Evolutionary conservation across 2,888 invertebrate species (phyloP).

Genomic region (Hipparchia sbordonii): DNA sequence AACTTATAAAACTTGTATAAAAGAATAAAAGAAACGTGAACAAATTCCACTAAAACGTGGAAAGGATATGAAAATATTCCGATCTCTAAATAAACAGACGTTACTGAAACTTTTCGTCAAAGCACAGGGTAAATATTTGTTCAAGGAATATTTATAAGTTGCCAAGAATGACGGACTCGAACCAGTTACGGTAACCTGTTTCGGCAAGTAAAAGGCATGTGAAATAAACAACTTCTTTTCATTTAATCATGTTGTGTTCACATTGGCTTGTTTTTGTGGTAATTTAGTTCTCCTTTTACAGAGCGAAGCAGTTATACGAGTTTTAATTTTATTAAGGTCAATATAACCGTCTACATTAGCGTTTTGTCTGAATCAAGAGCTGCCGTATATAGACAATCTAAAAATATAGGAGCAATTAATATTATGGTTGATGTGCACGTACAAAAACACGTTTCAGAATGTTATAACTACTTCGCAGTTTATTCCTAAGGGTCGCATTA

Average conservation of each 20-base stretch:
- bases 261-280: slow-evolving; percentile 19
- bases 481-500: slow-evolving; percentile 31
- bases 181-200: slow-evolving; percentile 66
- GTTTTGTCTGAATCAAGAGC: slow-evolving; percentile 10
- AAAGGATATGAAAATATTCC: slow-evolving; percentile 20
- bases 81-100: slow-evolving; percentile 24
- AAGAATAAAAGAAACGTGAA: slow-evolving; percentile 1
- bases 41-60: background rate
- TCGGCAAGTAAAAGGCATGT: slow-evolving; percentile 60
- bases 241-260: slow-evolving; percentile 44
- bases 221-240: slow-evolving; percentile 60
- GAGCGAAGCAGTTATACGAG: slow-evolving; percentile 15
- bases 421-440: background rate
- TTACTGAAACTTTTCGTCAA: slow-evolving; percentile 54
- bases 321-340: slow-evolving; percentile 23
- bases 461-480: background rate
- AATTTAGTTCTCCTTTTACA: slow-evolving; percentile 15
- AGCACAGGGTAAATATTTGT: slow-evolving; percentile 67
- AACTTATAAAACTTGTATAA: background rate
- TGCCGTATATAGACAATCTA: slow-evolving; percentile 9
- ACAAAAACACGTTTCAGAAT: slow-evolving; percentile 12
- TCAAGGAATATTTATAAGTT: slow-evolving; percentile 65
- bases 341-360: slow-evolving; percentile 10
- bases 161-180: slow-evolving; percentile 58
- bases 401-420: slow-evolving; percentile 16